Base-by-base conservation (phyloP, 2,888 invertebrate genomes). In the Daptonema setosum region DNA sequence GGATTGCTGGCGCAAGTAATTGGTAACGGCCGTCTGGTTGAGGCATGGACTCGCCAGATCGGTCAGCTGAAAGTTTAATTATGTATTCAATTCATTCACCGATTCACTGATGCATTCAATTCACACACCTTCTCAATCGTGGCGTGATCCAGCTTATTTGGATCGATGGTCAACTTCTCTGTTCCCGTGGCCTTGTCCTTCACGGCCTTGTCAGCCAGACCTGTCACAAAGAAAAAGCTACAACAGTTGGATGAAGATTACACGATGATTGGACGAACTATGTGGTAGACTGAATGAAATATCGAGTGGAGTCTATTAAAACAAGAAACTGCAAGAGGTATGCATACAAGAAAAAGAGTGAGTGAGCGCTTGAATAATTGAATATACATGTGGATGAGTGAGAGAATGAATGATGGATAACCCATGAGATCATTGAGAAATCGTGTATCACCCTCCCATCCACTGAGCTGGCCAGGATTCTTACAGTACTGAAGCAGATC, bases 401-500 rank as follows among this genome's bases (percentile, higher is more conserved):
- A n/a, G n/a, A n/a, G n/a, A n/a, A n/a, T n/a, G n/a, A n/a, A n/a
- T n/a, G n/a, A n/a, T n/a, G n/a, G n/a, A n/a, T n/a, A n/a, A 35
- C 47, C 47, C 3, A 50, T 5, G 5, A 50, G 50, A 50, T 50
- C 50, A 28, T 25, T 20, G 26, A 50, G 14, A 28, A 50, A 50
- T 25, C 50, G 11, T 2, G 8, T 26, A 14, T 50, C 26, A 25
- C 11, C 2, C 8, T 50, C 50, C 50, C 50, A 50, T 5, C 50
- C 50, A 20, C 50, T 50, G 8, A 50, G 20, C 26, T 50, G 26
- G 22, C 50, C 50, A 25, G 50, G 50, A 26, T 50, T 50, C 50
- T 54, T 26, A 61, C 72, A 72, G 26, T 66, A 64, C 1, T 59
- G 65, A 56, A 71, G 71, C 53, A 72, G 60, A 60, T 71, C 71